Evolutionary conservation across 1,140 invertebrate species (phyloP).

Genomic region (Sitodiplosis mosellana): DNA sequence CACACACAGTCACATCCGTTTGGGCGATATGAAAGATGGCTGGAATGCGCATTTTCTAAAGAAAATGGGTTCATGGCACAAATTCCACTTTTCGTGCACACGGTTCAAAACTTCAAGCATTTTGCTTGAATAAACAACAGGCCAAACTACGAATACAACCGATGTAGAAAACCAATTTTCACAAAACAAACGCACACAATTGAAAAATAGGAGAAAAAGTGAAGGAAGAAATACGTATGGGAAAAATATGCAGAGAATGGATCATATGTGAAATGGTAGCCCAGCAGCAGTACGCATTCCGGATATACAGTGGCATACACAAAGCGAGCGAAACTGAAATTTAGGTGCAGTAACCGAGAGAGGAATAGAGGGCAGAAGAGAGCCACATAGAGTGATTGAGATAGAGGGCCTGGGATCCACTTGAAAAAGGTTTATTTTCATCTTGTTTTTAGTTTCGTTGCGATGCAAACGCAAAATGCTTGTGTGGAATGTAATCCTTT

Average conservation of each 20-base stretch:
- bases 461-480: too few relatives aligned
- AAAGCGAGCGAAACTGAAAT: too few relatives aligned
- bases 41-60: too few relatives aligned
- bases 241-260: not conserved
- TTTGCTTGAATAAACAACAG: not conserved
- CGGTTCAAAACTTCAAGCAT: not conserved
- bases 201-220: not conserved
- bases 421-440: not conserved
- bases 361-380: too few relatives aligned
- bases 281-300: not conserved
- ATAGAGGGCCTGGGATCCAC: not conserved
- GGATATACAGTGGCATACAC: too few relatives aligned
- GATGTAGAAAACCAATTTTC: not conserved
- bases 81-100: not conserved
- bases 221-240: not conserved
- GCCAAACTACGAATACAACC: not conserved
- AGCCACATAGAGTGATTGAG: too few relatives aligned
- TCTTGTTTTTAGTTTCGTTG: not conserved
- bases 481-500: too few relatives aligned
- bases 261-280: not conserved
- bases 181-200: not conserved
- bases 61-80: too few relatives aligned
- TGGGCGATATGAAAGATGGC: too few relatives aligned
- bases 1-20: too few relatives aligned
- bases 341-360: too few relatives aligned